Evolutionary conservation across 2,797 vertebrate species (phyloP).

Genomic region (Anguilla megastoma): DNA sequence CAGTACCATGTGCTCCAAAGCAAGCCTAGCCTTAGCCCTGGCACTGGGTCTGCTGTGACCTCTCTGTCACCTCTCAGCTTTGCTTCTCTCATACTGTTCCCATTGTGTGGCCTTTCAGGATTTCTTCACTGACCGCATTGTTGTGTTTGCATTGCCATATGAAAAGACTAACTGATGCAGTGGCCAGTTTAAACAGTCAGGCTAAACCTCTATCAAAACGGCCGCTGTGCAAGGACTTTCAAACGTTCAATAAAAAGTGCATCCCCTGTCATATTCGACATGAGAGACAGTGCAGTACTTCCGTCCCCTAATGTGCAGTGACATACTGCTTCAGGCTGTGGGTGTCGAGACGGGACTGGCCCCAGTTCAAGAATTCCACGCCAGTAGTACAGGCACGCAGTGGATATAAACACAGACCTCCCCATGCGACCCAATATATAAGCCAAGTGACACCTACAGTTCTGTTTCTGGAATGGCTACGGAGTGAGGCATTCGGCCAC

Average conservation of each 20-base stretch:
- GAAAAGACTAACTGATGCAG: neutral
- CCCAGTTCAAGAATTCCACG: neutral
- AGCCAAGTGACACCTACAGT: neutral
- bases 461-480: neutral
- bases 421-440: neutral
- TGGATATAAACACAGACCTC: neutral
- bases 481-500: neutral
- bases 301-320: neutral
- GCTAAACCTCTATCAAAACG: neutral
- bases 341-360: neutral
- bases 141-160: neutral
- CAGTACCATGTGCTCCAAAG: too few relatives aligned
- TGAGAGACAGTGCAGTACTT: neutral
- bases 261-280: neutral
- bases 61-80: neutral
- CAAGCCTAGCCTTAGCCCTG: neutral
- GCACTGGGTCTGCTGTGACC: neutral
- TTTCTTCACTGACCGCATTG: neutral
- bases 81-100: neutral
- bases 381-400: neutral
- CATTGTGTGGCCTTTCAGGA: neutral
- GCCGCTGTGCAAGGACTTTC: neutral
- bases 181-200: neutral
- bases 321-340: slow-evolving; percentile 1
- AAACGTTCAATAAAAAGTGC: neutral